These are phyloP conservation scores for Mamestra brassicae DNA, from an alignment of 2,888 invertebrate species.

Conservation along the genomic window DNA sequence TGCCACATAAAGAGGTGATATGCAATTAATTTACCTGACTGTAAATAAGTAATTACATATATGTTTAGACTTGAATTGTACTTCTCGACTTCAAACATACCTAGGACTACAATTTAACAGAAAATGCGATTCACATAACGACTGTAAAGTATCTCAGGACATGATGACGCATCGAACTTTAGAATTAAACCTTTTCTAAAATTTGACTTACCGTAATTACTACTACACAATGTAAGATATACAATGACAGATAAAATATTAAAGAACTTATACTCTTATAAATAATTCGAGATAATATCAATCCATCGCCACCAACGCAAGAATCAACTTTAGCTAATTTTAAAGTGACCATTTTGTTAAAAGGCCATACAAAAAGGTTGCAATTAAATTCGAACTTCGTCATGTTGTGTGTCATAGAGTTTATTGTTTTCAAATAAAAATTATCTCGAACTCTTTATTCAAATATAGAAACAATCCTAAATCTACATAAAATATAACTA, in stretches of 20 bases:
- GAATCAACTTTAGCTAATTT: too few species aligned
- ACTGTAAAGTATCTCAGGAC: too few species aligned
- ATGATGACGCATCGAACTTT: too few species aligned
- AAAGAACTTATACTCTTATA: not conserved
- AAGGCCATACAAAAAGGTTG: not conserved
- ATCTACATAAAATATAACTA: conserved; percentile 17
- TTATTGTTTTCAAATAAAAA: not conserved
- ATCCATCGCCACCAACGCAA: not conserved
- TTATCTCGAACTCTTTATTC: not conserved
- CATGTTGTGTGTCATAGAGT: not conserved
- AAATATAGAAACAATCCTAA: not conserved
- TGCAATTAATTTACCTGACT: too few species aligned
- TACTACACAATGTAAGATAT: not conserved
- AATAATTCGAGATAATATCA: not conserved
- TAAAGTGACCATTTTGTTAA: too few species aligned
- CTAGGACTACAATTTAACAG: not conserved
- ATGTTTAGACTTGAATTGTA: not conserved
- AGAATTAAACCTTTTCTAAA: too few species aligned
- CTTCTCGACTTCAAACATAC: not conserved
- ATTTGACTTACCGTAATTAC: not conserved
- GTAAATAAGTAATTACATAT: too few species aligned
- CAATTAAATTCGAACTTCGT: not conserved
- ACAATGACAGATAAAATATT: not conserved
- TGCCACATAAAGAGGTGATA: too few species aligned
- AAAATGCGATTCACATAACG: too few species aligned